Conservation (phyloP, 37 sponge, comb jelly and placozoan genomes). For the Diacarnus erythraeanus region DNA sequence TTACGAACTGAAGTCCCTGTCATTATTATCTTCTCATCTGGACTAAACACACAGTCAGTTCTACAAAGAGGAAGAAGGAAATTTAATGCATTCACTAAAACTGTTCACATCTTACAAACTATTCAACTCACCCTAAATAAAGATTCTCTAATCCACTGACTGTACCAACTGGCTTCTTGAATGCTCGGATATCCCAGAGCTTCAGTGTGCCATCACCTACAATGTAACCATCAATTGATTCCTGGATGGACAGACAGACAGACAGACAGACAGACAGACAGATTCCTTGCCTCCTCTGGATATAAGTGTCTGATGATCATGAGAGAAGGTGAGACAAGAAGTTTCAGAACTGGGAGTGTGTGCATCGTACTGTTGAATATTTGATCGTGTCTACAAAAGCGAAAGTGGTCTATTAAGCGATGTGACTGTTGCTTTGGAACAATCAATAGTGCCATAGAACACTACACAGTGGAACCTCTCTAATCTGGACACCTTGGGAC, state of each 20-base stretch:
- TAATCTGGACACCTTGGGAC: too few species aligned
- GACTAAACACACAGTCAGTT: constrained; percentile 89
- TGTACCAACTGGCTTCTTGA: constrained; percentile 72
- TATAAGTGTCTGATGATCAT: constrained; percentile 69
- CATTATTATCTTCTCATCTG: constrained; percentile 83
- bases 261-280: too few species aligned
- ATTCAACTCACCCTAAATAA: constrained; percentile 60
- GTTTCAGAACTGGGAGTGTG: constrained; percentile 77
- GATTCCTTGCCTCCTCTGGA: constrained; percentile 74
- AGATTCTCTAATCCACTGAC: constrained; percentile 60
- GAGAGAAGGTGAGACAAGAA: constrained; percentile 72
- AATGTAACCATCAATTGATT: not conserved
- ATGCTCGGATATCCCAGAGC: constrained; percentile 87
- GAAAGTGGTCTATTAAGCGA: not conserved
- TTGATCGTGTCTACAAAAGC: constrained; percentile 50
- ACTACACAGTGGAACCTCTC: too few species aligned
- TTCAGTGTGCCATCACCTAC: constrained; percentile 90
- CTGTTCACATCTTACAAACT: not conserved
- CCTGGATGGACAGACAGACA: too few species aligned
- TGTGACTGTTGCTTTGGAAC: too few species aligned
- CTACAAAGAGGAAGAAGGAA: constrained; percentile 14
- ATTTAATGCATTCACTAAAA: not conserved
- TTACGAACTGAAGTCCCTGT: constrained; percentile 79
- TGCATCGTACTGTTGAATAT: constrained; percentile 61
- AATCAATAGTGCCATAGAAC: too few species aligned